Conservation (phyloP, 2,113 vertebrate genomes). For the Canis aureus region DNA sequence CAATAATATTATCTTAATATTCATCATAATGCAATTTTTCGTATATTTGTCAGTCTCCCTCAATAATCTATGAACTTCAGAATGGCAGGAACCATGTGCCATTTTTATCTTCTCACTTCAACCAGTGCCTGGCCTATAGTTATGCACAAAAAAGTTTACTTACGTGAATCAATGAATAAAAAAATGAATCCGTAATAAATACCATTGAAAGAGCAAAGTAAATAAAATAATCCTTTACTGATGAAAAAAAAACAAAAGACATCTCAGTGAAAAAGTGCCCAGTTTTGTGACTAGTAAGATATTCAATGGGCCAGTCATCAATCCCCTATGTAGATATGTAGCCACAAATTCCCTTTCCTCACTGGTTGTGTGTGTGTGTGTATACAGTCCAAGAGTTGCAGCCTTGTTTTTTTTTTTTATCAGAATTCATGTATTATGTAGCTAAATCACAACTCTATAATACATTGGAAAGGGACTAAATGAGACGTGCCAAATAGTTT, state of each 20-base stretch:
- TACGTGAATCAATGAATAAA: not conserved
- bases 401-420: conserved; percentile 61
- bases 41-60: not conserved
- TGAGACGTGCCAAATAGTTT: not conserved
- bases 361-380: not conserved
- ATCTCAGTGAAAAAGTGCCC: not conserved
- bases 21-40: not conserved
- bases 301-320: not conserved
- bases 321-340: accelerated
- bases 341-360: not conserved
- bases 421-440: conserved; percentile 63
- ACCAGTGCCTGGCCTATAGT: not conserved
- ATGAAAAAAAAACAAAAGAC: not conserved
- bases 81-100: not conserved
- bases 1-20: not conserved
- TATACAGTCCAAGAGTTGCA: not conserved
- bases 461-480: not conserved
- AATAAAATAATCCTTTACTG: not conserved
- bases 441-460: conserved; percentile 36
- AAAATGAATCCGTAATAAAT: not conserved
- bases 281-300: not conserved
- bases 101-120: not conserved
- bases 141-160: not conserved
- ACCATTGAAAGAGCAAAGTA: not conserved
- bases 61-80: not conserved